Evolutionary conservation across 2,888 invertebrate genomes (phyloP), one percentile per base, ranked within the genome.

Genomic region (Nudaria mundana): DNA sequence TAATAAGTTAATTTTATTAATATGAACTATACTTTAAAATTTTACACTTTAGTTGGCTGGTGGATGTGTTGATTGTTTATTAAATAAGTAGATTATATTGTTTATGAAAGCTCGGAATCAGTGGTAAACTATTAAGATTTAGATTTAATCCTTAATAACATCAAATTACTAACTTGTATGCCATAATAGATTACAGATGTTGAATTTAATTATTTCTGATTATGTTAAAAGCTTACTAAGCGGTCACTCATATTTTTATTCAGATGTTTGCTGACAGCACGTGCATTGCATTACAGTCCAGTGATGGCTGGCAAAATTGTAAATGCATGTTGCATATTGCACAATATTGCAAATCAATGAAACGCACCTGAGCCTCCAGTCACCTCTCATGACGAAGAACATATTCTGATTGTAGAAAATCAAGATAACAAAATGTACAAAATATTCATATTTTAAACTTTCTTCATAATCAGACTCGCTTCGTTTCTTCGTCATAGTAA

Each of bases 261-360:
- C 6, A 32, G 43, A 26, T 44, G 43, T 29, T 29, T 38, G 13
- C 24, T 44, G 12, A 24, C 4, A 20, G 31, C 30, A 6, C 34
- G 43, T 16, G 24, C 18, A 3, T 12, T 35, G n/a, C 43, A 43
- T 11, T 43, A 35, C 23, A 14, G n/a, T 4, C 43, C 38, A 4
- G 22, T 28, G 18, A 28, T 18, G 12, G 35, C 39, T 8, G 35
- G 28, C 2, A 26, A 36, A 16, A 39, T 38, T n/a, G 28, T 43
- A 1, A 44, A 44, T 37, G 44, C 44, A 6, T 44, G 36, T n/a
- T 26, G 26, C 10, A 13, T 35, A n/a, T n/a, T 35, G 13, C 34
- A 35, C 20, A 35, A 35, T 18, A 35, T 35, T n/a, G 34, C 34
- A 5, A 34, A 25, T 8, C 10, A 11, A 6, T 14, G 5, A 7